Conservation (phyloP, 2,888 invertebrate genomes). For the Leucophenga maculata region DNA sequence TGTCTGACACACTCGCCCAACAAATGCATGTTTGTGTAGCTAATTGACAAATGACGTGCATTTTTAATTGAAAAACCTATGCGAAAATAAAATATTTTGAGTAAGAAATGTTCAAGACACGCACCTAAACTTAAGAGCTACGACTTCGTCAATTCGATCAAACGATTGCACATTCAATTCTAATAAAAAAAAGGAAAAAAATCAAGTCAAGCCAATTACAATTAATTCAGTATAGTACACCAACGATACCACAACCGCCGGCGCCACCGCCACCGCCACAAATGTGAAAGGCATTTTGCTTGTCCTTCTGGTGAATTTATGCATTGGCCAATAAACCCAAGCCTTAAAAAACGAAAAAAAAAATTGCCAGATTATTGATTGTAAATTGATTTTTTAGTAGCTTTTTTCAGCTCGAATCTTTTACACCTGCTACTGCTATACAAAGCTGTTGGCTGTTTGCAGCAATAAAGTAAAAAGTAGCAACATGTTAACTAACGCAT, state of each 20-base stretch:
- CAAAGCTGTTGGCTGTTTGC: neutral
- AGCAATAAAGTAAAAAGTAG: neutral
- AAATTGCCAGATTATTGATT: neutral
- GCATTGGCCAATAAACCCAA: conserved; percentile 1
- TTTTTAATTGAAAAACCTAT: conserved; percentile 6
- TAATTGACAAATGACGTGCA: conserved; percentile 33
- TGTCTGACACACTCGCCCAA: neutral
- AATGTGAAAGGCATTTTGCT: conserved; percentile 20
- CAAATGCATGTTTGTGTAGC: conserved; percentile 28
- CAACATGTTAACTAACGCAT: neutral
- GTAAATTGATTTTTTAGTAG: neutral
- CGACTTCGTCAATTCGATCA: no score
- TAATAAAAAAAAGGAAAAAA: no score
- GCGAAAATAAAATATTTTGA: neutral
- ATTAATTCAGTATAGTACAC: conserved; percentile 18
- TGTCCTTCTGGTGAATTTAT: conserved; percentile 23
- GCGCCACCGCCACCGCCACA: neutral
- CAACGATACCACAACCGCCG: neutral
- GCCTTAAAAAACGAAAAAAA: neutral
- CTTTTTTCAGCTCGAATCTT: neutral
- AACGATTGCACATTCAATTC: conserved; percentile 11
- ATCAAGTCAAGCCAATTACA: conserved; percentile 29
- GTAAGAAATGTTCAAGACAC: neutral
- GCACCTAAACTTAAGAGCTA: neutral
- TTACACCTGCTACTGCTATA: neutral